A percentile compares a stretch with the other conserved stretches of the same genome.
Evolutionary conservation across 2,113 vertebrate genomes (phyloP).

Genomic region (Pavo muticus): DNA sequence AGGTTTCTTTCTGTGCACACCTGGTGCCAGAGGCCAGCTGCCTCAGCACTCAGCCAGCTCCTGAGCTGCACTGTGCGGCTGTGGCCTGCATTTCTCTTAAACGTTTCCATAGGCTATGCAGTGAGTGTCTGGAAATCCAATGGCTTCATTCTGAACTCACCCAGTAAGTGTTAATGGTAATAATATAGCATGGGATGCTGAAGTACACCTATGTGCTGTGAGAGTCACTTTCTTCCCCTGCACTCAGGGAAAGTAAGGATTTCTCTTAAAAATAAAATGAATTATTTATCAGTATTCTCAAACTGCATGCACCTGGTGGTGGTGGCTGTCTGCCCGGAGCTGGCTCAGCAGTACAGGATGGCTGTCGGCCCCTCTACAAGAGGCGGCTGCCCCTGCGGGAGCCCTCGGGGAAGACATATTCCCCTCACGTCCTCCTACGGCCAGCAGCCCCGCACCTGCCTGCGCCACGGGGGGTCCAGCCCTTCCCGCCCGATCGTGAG

Average conservation of each 20-base stretch:
- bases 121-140: background rate
- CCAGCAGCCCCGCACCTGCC: background rate
- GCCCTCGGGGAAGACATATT: background rate
- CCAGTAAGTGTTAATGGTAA: background rate
- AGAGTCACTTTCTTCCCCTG: background rate
- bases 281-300: background rate
- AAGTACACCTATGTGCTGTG: background rate
- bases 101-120: background rate
- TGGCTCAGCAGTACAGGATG: background rate
- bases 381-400: background rate
- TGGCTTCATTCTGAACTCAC: background rate
- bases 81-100: background rate
- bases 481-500: background rate
- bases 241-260: background rate
- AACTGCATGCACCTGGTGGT: background rate
- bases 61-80: background rate
- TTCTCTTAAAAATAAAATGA: background rate
- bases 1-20: no score
- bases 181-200: conserved; percentile 22
- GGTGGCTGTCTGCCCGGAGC: background rate
- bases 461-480: no score
- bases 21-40: background rate
- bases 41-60: background rate
- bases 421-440: fast-evolving
- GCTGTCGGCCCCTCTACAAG: background rate